These are phyloP conservation scores for Tachysurus fulvidraco DNA, from an alignment of 2,113 vertebrate species.

Conservation along the genomic window DNA sequence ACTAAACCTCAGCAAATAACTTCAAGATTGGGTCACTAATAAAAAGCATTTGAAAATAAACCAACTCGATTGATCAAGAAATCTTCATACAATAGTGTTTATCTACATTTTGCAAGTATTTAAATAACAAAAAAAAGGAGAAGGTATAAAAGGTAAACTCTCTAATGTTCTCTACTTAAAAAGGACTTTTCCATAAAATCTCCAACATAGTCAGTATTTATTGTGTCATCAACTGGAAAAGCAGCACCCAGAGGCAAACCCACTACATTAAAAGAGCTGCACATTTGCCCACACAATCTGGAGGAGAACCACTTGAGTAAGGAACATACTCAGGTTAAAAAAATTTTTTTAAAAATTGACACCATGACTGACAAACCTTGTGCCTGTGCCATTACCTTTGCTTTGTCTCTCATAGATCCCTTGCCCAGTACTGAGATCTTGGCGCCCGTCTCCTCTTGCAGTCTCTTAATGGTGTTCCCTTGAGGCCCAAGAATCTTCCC, in stretches of 20 bases:
- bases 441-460: constrained; percentile 98
- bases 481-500: constrained; percentile 98
- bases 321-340: background rate
- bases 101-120: background rate
- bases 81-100: background rate
- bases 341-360: background rate
- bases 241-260: no score
- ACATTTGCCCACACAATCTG: background rate
- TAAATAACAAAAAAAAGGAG: background rate
- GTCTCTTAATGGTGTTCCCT: constrained; percentile 96
- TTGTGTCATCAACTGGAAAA: background rate
- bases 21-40: background rate
- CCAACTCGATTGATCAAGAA: background rate
- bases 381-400: constrained; percentile 79
- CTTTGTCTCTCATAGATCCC: constrained; percentile 98
- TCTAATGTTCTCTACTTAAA: background rate
- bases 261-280: background rate
- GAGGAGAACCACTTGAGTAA: background rate
- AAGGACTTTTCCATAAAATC: background rate
- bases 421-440: constrained; percentile 99
- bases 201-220: background rate
- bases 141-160: background rate
- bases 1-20: background rate
- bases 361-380: background rate
- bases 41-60: background rate